These are phyloP conservation scores for Falcunculus frontatus DNA, from an alignment of 2,113 vertebrate species.

Conservation along the genomic window DNA sequence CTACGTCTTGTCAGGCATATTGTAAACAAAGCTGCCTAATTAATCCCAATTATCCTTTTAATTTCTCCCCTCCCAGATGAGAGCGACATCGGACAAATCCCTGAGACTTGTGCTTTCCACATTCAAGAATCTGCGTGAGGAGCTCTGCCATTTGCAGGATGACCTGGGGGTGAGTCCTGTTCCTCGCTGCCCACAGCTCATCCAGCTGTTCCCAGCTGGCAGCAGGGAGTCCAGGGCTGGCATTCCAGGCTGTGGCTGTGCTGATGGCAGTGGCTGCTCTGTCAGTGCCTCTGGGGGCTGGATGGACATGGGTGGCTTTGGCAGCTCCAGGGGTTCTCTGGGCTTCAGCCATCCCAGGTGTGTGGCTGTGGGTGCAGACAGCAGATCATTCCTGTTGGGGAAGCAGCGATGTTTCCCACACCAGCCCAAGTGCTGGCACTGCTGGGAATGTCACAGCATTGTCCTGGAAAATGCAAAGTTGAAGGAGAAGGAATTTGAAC, in stretches of 20 bases:
- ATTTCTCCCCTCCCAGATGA: constrained; percentile 73
- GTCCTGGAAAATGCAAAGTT: not conserved
- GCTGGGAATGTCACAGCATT: not conserved
- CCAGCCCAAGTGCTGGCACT: fast-evolving
- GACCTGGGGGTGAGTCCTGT: constrained; percentile 81
- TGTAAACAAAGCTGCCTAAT: not conserved
- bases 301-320: not conserved
- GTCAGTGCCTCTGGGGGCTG: not conserved
- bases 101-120: constrained; percentile 89
- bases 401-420: not conserved
- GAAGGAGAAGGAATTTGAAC: not conserved
- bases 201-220: not conserved
- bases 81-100: constrained; percentile 87
- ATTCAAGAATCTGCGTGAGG: constrained; percentile 89
- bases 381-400: fast-evolving
- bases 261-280: not conserved
- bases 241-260: not conserved
- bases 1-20: not conserved
- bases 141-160: constrained; percentile 88
- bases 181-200: fast-evolving
- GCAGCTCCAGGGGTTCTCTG: not conserved
- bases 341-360: not conserved
- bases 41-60: not conserved
- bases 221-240: not conserved
- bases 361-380: fast-evolving